Conservation (phyloP, 1,140 invertebrate species). For the Drosophila arawakana region DNA sequence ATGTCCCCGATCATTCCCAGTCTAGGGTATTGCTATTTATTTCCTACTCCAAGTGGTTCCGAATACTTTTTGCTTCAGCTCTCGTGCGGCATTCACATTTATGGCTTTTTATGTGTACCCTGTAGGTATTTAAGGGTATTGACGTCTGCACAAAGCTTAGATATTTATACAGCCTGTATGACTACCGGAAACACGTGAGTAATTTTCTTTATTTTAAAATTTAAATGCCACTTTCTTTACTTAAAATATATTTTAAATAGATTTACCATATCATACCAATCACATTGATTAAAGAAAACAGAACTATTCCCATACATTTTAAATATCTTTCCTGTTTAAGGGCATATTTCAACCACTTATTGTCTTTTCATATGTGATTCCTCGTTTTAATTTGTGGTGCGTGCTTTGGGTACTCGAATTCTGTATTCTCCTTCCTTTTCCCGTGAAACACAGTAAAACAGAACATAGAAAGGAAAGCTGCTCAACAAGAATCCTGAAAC, state of each 20-base stretch:
- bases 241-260: too few relatives aligned
- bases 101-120: conserved; percentile 32
- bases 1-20: not conserved
- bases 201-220: not conserved
- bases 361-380: not conserved
- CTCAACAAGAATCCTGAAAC: conserved; percentile 5
- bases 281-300: too few relatives aligned
- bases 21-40: conserved; percentile 53
- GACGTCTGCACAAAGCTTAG: too few relatives aligned
- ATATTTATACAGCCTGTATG: too few relatives aligned
- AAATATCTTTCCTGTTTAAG: not conserved
- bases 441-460: not conserved
- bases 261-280: not conserved
- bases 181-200: too few relatives aligned
- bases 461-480: conserved; percentile 12
- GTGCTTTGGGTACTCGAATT: conserved; percentile 68
- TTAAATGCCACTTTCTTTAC: too few relatives aligned
- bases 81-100: conserved; percentile 46
- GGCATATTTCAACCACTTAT: not conserved
- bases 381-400: conserved; percentile 74
- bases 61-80: conserved; percentile 23
- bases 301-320: not conserved
- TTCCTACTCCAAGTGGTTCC: conserved; percentile 31
- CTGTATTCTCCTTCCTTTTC: conserved; percentile 48
- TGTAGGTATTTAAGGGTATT: too few relatives aligned